Evolutionary conservation across 2,113 vertebrate species (phyloP).

Genomic region (Varanus salvator): DNA sequence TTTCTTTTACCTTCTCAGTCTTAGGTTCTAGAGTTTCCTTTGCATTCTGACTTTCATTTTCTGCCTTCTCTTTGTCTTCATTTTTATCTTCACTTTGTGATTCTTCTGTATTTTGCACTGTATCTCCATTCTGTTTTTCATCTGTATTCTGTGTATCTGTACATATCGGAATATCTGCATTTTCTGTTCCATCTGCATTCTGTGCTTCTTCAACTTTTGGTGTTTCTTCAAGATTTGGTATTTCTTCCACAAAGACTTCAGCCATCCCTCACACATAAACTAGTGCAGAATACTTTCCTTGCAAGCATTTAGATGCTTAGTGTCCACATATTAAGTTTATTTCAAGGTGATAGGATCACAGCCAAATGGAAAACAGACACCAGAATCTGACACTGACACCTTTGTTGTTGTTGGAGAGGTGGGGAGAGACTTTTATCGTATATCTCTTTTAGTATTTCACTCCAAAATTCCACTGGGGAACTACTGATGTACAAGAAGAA

Average conservation of each 20-base stretch:
- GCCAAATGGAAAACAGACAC: slow-evolving; percentile 47
- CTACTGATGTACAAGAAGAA: not conserved
- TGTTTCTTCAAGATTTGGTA: not conserved
- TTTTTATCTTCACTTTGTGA: not conserved
- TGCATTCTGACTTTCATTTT: not conserved
- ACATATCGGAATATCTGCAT: not conserved
- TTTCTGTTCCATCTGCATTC: not conserved
- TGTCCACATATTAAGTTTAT: rapidly evolving
- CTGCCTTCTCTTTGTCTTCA: not conserved
- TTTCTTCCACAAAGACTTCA: slow-evolving; percentile 5
- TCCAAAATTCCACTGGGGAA: not conserved
- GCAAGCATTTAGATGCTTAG: not conserved
- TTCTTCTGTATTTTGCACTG: not conserved
- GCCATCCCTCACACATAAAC: slow-evolving; percentile 19
- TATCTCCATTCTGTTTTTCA: not conserved
- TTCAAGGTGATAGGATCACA: slow-evolving; percentile 36
- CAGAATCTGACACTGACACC: slow-evolving; percentile 42
- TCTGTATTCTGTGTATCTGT: not conserved
- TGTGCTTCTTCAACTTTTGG: not conserved
- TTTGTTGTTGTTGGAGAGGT: slow-evolving; percentile 12
- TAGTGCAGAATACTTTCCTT: rapidly evolving
- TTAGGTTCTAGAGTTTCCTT: slow-evolving; percentile 4
- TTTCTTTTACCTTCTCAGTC: slow-evolving; percentile 51
- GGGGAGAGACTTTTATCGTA: slow-evolving; percentile 16
- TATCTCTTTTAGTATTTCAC: not conserved